phyloP scores from a whole-genome alignment of 1,140 invertebrate species.

The Panagrolaimus sp. region DNA sequence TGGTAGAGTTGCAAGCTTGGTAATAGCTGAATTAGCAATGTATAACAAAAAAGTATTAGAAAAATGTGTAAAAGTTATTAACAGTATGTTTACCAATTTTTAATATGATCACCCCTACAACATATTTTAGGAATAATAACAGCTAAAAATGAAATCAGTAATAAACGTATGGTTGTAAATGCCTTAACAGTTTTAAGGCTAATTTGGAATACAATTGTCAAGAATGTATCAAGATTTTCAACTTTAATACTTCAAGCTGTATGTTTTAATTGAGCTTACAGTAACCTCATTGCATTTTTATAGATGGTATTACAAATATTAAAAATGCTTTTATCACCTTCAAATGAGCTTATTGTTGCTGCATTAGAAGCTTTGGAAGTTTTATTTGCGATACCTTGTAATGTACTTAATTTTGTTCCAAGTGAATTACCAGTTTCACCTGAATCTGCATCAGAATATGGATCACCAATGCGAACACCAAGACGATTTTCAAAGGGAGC shows the following conservation, averaged over 20 bases:
- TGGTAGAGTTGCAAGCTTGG: neutral
- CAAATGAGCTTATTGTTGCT: neutral
- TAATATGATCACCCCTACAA: neutral
- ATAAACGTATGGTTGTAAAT: neutral
- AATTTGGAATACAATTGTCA: neutral
- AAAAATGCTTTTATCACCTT: neutral
- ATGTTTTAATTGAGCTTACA: too few species aligned
- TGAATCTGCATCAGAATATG: neutral
- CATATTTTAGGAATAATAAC: neutral
- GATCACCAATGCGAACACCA: neutral
- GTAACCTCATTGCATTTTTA: too few species aligned
- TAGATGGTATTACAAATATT: neutral
- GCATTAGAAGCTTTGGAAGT: constrained; percentile 5
- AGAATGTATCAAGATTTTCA: neutral
- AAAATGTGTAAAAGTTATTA: neutral
- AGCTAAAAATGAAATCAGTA: neutral
- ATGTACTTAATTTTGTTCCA: neutral
- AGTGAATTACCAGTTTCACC: neutral
- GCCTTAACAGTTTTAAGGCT: neutral
- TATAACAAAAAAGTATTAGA: neutral
- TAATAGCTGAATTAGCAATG: neutral
- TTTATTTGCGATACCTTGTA: neutral
- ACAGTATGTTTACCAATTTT: neutral
- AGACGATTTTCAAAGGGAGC: too few species aligned
- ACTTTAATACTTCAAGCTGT: neutral